Conservation (phyloP, 2,797 vertebrate species). For the Chromis chromis region DNA sequence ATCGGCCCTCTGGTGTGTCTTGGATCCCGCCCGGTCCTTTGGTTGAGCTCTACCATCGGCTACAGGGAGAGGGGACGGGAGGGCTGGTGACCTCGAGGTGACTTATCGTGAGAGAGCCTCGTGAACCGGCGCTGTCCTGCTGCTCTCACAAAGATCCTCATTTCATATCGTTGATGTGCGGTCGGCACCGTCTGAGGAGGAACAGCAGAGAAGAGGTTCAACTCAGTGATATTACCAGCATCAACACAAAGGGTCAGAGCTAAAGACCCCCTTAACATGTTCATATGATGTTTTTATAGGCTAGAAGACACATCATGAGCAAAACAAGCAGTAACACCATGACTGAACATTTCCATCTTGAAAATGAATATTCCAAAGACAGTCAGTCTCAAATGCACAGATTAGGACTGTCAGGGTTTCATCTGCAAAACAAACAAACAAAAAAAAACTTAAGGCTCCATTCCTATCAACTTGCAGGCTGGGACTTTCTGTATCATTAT, state of each 20-base stretch:
- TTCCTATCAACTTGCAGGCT: no score
- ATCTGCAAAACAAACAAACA: no score
- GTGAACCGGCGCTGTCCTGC: constrained; percentile 81
- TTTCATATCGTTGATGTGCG: constrained; percentile 95
- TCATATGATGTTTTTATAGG: no score
- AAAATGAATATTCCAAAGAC: no score
- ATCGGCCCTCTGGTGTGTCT: constrained; percentile 60
- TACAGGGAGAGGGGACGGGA: constrained; percentile 66
- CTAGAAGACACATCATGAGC: no score
- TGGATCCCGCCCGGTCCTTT: constrained; percentile 65
- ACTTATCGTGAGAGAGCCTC: constrained; percentile 70
- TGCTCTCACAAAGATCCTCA: constrained; percentile 81
- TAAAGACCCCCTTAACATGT: no score
- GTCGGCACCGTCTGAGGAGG: constrained; percentile 91
- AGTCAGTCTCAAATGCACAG: no score
- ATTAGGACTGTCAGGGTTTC: no score
- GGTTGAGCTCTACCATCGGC: constrained; percentile 75
- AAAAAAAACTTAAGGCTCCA: no score
- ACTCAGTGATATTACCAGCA: background rate
- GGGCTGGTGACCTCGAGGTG: constrained; percentile 70
- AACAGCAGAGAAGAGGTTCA: constrained; percentile 9
- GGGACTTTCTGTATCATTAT: no score
- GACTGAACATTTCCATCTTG: no score
- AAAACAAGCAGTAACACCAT: no score
- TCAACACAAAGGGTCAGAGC: background rate